Conservation (phyloP, 2,113 vertebrate genomes). For the Buteo buteo region DNA sequence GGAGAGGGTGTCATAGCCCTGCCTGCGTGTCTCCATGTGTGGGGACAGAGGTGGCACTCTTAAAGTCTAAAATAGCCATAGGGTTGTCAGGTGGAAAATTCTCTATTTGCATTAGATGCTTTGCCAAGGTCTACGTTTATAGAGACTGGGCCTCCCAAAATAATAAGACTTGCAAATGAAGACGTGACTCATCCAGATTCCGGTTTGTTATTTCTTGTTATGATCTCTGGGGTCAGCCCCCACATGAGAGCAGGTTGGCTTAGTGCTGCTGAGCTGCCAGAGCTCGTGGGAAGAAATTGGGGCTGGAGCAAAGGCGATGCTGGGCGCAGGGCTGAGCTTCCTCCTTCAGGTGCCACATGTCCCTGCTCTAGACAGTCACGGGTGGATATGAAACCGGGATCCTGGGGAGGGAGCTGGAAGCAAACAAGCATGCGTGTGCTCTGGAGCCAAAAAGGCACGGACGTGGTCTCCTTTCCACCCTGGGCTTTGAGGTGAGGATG, state of each 20-base stretch:
- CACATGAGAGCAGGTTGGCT: not conserved
- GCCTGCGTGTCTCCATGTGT: no score
- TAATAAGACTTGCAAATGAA: not conserved
- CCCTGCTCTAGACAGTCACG: no score
- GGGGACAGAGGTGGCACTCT: not conserved
- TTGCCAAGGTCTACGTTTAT: not conserved
- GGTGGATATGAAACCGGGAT: no score
- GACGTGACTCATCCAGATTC: not conserved
- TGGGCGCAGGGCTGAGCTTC: not conserved
- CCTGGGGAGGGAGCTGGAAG: not conserved
- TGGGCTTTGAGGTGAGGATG: not conserved
- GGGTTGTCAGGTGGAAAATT: not conserved
- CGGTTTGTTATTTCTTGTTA: not conserved
- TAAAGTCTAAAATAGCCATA: not conserved
- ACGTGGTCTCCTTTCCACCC: not conserved
- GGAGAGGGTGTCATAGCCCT: not conserved
- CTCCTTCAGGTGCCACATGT: not conserved
- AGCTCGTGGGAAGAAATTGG: not conserved
- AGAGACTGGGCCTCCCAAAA: not conserved
- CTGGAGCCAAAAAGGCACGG: not conserved
- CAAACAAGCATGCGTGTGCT: fast-evolving
- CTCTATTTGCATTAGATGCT: not conserved
- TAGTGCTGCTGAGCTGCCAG: not conserved
- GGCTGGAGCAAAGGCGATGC: not conserved
- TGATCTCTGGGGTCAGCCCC: not conserved